Conservation (phyloP, 2,797 vertebrate species). For the Helarctos malayanus region DNA sequence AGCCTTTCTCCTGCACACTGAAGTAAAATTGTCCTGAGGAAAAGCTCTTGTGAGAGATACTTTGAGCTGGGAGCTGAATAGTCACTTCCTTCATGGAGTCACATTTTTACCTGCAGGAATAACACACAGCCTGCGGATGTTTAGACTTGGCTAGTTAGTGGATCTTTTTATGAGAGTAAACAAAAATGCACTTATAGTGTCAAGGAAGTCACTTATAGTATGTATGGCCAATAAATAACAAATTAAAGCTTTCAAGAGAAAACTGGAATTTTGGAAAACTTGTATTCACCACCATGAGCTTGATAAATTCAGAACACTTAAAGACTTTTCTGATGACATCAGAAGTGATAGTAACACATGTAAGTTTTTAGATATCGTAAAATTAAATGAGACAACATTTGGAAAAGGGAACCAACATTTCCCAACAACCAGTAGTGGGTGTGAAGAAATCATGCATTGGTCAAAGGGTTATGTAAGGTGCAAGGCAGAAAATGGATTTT, state of each 20-base stretch:
- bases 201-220: neutral
- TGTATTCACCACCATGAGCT: neutral
- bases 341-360: neutral
- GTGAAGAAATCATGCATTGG: neutral
- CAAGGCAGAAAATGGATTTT: neutral
- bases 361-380: neutral
- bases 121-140: neutral
- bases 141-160: neutral
- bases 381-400: neutral
- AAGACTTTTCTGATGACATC: neutral
- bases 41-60: neutral
- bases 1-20: neutral
- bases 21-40: neutral
- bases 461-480: neutral
- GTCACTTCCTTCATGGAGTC: neutral
- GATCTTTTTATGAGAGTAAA: neutral
- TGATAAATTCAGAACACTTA: neutral
- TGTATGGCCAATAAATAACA: neutral
- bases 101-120: neutral
- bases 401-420: neutral
- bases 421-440: neutral
- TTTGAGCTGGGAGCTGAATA: neutral
- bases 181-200: neutral
- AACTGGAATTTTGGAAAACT: slow-evolving; percentile 36
- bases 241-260: slow-evolving; percentile 61